Evolutionary conservation across 2,888 invertebrate genomes (phyloP).

Genomic region (Macrostomum cliftonense): DNA sequence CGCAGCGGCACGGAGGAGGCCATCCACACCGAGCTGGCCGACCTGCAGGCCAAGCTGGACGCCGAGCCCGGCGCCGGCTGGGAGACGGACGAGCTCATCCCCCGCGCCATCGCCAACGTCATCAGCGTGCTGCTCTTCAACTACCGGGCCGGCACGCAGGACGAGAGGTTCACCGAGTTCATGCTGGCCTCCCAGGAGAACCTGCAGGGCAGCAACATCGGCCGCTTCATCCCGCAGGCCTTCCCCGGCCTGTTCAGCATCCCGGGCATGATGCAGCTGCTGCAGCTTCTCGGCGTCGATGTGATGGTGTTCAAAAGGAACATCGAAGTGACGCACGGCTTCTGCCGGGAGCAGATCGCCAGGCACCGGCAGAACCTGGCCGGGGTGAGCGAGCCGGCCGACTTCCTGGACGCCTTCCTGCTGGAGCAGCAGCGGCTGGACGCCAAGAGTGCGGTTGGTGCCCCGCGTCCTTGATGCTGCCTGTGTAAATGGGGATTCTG

Average conservation of each 20-base stretch:
- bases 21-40: slow-evolving; percentile 13
- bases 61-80: not conserved
- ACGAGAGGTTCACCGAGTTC: slow-evolving; percentile 10
- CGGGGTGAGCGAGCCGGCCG: slow-evolving; percentile 10
- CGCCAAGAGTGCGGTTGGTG: not conserved
- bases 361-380: slow-evolving; percentile 12
- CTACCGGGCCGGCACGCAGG: slow-evolving; percentile 12
- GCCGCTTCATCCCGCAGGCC: slow-evolving; percentile 3
- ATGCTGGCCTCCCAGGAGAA: slow-evolving; percentile 9
- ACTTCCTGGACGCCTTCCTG: slow-evolving; percentile 13
- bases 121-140: slow-evolving; percentile 13
- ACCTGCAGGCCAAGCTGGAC: slow-evolving; percentile 10
- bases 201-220: slow-evolving; percentile 1
- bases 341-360: slow-evolving; percentile 3
- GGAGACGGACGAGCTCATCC: slow-evolving; percentile 7
- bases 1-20: slow-evolving; percentile 11
- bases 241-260: slow-evolving; percentile 12
- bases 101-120: slow-evolving; percentile 13
- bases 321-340: not conserved
- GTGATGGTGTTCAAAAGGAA: not conserved
- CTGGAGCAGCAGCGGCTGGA: slow-evolving; percentile 7
- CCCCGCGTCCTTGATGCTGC: not conserved
- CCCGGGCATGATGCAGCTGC: not conserved
- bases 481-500: too few relatives aligned
- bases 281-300: slow-evolving; percentile 8